Base-by-base conservation (phyloP, 2,888 invertebrate genomes). In the Dasysyrphus tricinctus region DNA sequence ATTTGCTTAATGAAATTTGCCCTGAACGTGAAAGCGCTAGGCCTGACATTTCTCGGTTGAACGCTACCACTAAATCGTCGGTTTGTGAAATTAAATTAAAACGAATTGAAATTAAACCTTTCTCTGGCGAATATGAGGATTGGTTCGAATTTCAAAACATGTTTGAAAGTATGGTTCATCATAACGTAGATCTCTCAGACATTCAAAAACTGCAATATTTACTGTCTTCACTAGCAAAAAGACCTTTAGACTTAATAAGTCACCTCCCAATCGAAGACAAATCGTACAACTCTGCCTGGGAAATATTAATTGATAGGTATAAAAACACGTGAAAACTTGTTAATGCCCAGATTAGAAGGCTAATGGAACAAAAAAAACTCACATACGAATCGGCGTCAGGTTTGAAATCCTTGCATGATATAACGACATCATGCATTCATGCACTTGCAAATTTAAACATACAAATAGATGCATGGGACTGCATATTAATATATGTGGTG, bases 351-450 rank as follows among this genome's bases (percentile, higher is more conserved):
- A 12, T 61, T 5, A 61, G 39, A 39, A 61, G 37, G 11, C 19
- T 72, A n/a, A 56, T 57, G 56, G 57, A 72, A 16, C 70, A 70
- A 32, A 6, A 56, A 42, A 70, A 56, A 8, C 70, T 44, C 39
- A 54, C 56, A 24, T 44, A 57, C 29, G 70, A 70, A 32, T n/a
- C 29, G 9, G 56, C 29, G 14, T 56, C 56, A 11, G 56, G 56
- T 56, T n/a, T 56, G n/a, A 29, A 56, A n/a, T 56, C 56, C 11
- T 24, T 56, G 56, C 56, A 32, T 32, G 56, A 56, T 34, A n/a
- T 34, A 5, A 56, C 56, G 5, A 56, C 56, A 24, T 56, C 56
- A 14, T 56, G 32, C 4, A 51, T 51, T 24, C 56, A 56, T 56
- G 56, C 56, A 56, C 56, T 56, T 34, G n/a, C 14, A 7, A 56